phyloP scores from a whole-genome alignment of 2,113 vertebrate species.

The Spea bombifrons region DNA sequence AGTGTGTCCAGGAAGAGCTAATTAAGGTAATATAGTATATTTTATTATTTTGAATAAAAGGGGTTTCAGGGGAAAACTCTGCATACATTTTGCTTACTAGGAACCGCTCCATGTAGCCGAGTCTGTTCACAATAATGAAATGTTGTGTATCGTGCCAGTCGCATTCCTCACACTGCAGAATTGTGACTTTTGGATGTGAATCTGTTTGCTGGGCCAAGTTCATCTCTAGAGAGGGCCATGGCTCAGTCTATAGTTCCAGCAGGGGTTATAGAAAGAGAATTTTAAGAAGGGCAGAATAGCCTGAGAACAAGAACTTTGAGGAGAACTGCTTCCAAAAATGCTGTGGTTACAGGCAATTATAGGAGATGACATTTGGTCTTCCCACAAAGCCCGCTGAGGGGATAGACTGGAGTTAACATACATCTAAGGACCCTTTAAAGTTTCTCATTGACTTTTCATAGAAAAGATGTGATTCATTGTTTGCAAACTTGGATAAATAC shows the following conservation, averaged over 20 bases:
- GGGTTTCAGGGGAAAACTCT: neutral
- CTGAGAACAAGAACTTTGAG: neutral
- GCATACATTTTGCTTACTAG: neutral
- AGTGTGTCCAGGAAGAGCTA: too few relatives aligned
- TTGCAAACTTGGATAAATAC: too few relatives aligned
- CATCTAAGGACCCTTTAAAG: neutral
- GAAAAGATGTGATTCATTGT: neutral
- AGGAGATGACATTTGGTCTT: slow-evolving; percentile 53
- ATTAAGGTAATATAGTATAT: too few relatives aligned
- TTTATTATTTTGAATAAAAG: too few relatives aligned
- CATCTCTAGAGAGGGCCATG: slow-evolving; percentile 20
- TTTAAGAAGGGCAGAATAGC: slow-evolving; percentile 26
- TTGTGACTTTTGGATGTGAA: slow-evolving; percentile 5
- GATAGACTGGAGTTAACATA: slow-evolving; percentile 7
- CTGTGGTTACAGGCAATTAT: slow-evolving; percentile 52
- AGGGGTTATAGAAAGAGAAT: neutral
- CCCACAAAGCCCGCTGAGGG: slow-evolving; percentile 15
- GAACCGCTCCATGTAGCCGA: neutral
- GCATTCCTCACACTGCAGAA: accelerated
- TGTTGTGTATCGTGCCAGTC: neutral
- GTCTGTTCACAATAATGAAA: neutral
- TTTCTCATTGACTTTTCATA: neutral
- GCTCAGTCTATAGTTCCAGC: neutral
- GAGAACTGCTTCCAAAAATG: slow-evolving; percentile 34
- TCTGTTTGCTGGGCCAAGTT: neutral